A percentile compares a stretch with the other conserved stretches of the same genome.
phyloP scores from a whole-genome alignment of 2,888 invertebrate species.

The Callinectes sapidus region DNA sequence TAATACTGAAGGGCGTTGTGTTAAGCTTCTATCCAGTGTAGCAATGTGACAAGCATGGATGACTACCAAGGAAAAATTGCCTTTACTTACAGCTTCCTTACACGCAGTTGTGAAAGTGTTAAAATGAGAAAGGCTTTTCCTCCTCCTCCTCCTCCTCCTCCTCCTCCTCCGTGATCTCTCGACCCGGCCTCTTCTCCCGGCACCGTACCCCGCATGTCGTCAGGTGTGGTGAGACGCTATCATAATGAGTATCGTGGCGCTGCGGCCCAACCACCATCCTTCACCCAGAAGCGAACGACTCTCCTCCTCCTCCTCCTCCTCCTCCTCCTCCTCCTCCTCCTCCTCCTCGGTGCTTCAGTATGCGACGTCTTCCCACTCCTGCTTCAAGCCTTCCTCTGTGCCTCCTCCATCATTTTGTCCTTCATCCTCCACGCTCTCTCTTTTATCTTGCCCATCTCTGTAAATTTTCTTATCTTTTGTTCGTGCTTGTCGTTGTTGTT shows the following conservation, averaged over 20 bases:
- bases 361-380: background rate
- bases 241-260: constrained; percentile 36
- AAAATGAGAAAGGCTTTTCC: background rate
- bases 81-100: background rate
- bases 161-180: background rate
- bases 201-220: constrained; percentile 5
- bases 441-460: background rate
- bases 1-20: too few relatives aligned
- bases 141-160: constrained; percentile 4
- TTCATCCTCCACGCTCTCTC: background rate
- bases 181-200: background rate
- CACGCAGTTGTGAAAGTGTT: background rate
- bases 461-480: background rate
- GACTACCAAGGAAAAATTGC: background rate
- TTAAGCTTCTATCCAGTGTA: background rate
- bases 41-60: background rate
- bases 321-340: constrained; percentile 32
- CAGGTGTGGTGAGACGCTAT: constrained; percentile 41
- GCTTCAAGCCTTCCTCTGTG: background rate
- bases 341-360: background rate
- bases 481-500: too few relatives aligned
- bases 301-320: background rate
- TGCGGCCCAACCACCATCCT: background rate
- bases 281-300: constrained; percentile 21
- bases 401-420: background rate